Evolutionary conservation across 2,797 vertebrate species (phyloP).

Genomic region (Gymnoscopelus microlampas): DNA sequence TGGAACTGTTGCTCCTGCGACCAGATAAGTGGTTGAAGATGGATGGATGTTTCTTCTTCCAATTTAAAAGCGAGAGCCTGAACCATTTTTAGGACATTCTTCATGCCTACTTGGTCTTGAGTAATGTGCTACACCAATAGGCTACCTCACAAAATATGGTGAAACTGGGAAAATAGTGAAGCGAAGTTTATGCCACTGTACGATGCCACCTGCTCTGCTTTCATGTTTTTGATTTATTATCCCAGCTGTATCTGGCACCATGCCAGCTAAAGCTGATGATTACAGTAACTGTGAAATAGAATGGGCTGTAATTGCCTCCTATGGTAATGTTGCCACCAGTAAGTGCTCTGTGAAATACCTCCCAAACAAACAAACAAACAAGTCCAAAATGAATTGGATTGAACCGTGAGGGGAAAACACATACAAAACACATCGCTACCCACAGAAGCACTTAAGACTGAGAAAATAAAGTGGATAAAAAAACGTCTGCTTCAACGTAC

Average conservation of each 20-base stretch:
- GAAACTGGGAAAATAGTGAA: slow-evolving; percentile 5
- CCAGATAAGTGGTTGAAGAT: too few species aligned
- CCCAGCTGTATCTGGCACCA: slow-evolving; percentile 59
- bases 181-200: slow-evolving; percentile 27
- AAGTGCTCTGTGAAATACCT: slow-evolving; percentile 45
- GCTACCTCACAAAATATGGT: slow-evolving; percentile 21
- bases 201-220: slow-evolving; percentile 53
- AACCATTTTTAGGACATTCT: slow-evolving; percentile 15
- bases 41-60: neutral
- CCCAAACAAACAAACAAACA: slow-evolving; percentile 41
- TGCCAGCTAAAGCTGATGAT: slow-evolving; percentile 56
- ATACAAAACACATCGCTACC: slow-evolving; percentile 26
- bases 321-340: slow-evolving; percentile 50
- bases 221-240: slow-evolving; percentile 64
- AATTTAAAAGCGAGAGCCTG: neutral
- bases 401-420: slow-evolving; percentile 8
- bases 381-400: slow-evolving; percentile 36
- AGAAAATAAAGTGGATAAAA: slow-evolving; percentile 22
- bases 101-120: slow-evolving; percentile 39
- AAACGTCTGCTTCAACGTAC: neutral
- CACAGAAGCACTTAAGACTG: slow-evolving; percentile 19
- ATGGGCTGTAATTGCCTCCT: slow-evolving; percentile 65
- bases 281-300: slow-evolving; percentile 61
- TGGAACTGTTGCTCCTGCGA: too few species aligned
- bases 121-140: slow-evolving; percentile 33